phyloP scores from a whole-genome alignment of 2,888 invertebrate genomes.

The Muscina levida region DNA sequence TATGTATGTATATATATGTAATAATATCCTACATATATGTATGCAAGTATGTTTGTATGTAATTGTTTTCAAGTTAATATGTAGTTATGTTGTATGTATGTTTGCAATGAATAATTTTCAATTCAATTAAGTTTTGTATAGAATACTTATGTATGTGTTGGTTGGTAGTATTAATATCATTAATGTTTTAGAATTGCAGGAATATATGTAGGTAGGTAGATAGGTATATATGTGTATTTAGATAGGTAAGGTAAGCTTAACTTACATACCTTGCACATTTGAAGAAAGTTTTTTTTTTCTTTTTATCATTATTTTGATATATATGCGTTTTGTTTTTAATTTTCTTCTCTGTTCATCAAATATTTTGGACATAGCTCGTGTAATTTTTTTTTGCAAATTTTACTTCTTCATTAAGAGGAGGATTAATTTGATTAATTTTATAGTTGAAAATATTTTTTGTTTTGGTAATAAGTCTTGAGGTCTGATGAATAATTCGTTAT shows the following conservation, averaged over 20 bases:
- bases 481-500: constrained; percentile 45
- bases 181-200: constrained; percentile 33
- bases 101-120: no score
- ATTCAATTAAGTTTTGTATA: constrained; percentile 62
- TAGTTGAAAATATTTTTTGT: constrained; percentile 15
- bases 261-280: constrained; percentile 38
- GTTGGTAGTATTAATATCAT: constrained; percentile 18
- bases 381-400: constrained; percentile 27
- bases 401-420: constrained; percentile 47
- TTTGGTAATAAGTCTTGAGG: constrained; percentile 46
- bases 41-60: constrained; percentile 44
- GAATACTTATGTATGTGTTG: constrained; percentile 47
- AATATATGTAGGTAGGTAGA: constrained; percentile 15
- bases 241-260: constrained; percentile 15
- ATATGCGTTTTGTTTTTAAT: not conserved
- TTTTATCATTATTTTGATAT: no score
- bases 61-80: no score
- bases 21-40: constrained; percentile 49
- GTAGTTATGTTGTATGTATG: no score
- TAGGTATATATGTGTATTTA: no score
- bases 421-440: constrained; percentile 33
- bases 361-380: constrained; percentile 39
- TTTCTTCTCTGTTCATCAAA: constrained; percentile 17
- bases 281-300: not conserved
- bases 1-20: constrained; percentile 40